A percentile compares a stretch with the other conserved stretches of the same genome.
Evolutionary conservation across 2,888 invertebrate genomes (phyloP).

Genomic region (Campopleginae sp.): DNA sequence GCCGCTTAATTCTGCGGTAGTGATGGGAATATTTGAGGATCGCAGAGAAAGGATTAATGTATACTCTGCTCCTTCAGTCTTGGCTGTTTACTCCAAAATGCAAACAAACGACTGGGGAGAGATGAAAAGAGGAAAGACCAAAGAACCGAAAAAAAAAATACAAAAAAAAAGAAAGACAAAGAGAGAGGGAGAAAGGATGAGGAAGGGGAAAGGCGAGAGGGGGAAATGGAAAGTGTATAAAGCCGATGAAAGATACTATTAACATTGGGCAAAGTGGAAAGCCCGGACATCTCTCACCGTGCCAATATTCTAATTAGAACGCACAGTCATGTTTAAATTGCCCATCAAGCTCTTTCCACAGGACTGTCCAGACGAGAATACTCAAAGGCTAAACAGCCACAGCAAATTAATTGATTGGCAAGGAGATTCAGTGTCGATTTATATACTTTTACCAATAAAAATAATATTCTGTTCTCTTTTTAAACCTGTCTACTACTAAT

Average conservation of each 20-base stretch:
- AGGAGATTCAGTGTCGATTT: neutral
- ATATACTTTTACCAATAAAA: neutral
- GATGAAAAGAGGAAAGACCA: slow-evolving; percentile 15
- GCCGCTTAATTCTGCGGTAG: neutral
- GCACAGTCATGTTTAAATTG: slow-evolving; percentile 57
- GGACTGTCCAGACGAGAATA: neutral
- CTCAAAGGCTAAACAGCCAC: slow-evolving; percentile 20
- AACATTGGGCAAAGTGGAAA: slow-evolving; percentile 41
- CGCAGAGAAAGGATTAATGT: neutral
- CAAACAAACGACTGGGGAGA: slow-evolving; percentile 48
- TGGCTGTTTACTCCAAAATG: slow-evolving; percentile 45
- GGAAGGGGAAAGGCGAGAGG: slow-evolving; percentile 1
- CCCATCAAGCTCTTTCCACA: slow-evolving; percentile 42
- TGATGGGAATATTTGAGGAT: neutral
- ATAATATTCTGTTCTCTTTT: neutral
- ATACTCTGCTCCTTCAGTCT: slow-evolving; percentile 9
- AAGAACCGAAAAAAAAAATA: neutral
- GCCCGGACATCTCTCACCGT: slow-evolving; percentile 32
- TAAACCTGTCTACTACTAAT: no score
- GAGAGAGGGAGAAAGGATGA: slow-evolving; percentile 20
- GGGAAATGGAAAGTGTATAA: slow-evolving; percentile 16
- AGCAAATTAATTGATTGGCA: neutral
- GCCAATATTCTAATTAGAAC: slow-evolving; percentile 64
- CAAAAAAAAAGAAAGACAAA: neutral
- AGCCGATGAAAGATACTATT: slow-evolving; percentile 42